Base-by-base conservation (phyloP, 2,113 vertebrate genomes). In the Bucco capensis region DNA sequence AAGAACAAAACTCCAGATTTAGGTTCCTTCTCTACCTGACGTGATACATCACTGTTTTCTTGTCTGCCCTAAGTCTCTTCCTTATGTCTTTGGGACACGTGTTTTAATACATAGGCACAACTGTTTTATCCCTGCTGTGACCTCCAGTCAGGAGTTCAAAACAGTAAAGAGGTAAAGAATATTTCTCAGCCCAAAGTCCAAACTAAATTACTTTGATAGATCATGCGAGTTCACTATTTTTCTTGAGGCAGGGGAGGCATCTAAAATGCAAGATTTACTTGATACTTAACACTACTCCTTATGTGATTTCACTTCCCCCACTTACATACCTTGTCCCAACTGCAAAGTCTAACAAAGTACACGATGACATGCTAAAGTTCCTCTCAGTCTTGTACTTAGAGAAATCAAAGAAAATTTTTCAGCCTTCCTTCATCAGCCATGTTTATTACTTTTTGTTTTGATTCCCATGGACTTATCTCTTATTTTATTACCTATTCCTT, bases 41-140 rank as follows among this genome's bases (percentile, higher is more conserved):
- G 31, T 10, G 9, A 19, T 31, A 50, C 6, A 50, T 24, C 10
- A 18, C 3, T 28, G 12, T 56, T 49, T 69, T n/a, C 8, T 58
- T 15, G 7, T 30, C 27, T 40, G 22, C 7, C 35, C 19, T 19
- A 9, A 57, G 8, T 30, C 19, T 53, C 14, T 6, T 12, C 4
- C 7, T 62, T 46, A 11, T 2, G 17, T 5, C 50, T 72, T 65
- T 46, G 14, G 50, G 51, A 75, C 9, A 21, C 0, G 0, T 33
- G 14, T 60, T 57, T 85, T 9, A 18, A 47, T 21, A 25, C 1
- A 33, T 6, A 74, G 38, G 6, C 8, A 69, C 5, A 25, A 13
- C 9, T 18, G 28, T 13, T 89, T 76, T 28, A 85, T n/a, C 28
- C 13, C 23, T 65, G 22, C 15, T 46, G 37, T 31, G 21, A 61